Evolutionary conservation across 2,888 invertebrate species (phyloP).

Genomic region (Apomyelois bistriatella): DNA sequence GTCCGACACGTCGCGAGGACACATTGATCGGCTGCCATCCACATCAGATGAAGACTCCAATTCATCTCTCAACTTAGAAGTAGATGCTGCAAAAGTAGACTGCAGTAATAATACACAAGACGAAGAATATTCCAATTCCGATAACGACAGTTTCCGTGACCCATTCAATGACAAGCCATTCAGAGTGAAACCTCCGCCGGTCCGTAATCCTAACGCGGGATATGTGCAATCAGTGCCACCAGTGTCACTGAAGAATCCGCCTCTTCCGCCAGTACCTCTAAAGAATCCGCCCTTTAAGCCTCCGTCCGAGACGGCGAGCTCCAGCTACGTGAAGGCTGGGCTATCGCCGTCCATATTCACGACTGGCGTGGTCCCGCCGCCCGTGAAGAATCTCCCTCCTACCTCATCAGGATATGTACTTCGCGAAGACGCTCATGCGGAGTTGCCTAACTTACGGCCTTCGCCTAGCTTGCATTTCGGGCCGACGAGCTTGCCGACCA

Average conservation of each 20-base stretch:
- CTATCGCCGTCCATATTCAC: constrained; percentile 63
- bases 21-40: constrained; percentile 59
- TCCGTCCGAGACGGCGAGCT: constrained; percentile 47
- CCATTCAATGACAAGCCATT: constrained; percentile 48
- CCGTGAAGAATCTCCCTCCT: constrained; percentile 38
- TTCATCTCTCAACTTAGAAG: constrained; percentile 61
- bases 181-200: constrained; percentile 21
- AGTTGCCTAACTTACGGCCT: constrained; percentile 55
- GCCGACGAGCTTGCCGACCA: constrained; percentile 68
- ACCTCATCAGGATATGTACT: constrained; percentile 62
- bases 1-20: constrained; percentile 59
- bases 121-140: constrained; percentile 45
- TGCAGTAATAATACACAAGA: constrained; percentile 38
- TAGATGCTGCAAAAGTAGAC: constrained; percentile 43
- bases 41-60: constrained; percentile 66
- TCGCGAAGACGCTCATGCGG: constrained; percentile 57
- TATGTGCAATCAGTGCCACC: constrained; percentile 48
- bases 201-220: constrained; percentile 47
- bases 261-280: constrained; percentile 25
- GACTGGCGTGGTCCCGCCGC: constrained; percentile 45
- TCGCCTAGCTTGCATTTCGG: constrained; percentile 54
- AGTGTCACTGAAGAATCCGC: constrained; percentile 29
- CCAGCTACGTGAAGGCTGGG: constrained; percentile 71
- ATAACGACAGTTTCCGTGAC: constrained; percentile 49
- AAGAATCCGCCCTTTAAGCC: constrained; percentile 33